These are phyloP conservation scores for Rhopalosiphum maidis DNA, from an alignment of 1,140 invertebrate species.

Conservation along the genomic window DNA sequence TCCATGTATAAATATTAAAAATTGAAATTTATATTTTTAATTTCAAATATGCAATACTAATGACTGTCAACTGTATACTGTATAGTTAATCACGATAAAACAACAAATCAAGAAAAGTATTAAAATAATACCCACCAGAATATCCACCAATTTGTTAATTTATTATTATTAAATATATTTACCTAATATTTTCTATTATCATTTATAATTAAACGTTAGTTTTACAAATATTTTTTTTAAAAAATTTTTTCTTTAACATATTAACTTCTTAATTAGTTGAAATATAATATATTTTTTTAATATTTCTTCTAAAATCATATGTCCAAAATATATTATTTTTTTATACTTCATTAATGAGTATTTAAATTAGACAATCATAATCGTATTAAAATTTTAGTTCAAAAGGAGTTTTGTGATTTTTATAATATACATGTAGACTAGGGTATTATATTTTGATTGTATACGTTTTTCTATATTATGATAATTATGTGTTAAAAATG, in stretches of 20 bases:
- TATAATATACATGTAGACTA: neutral
- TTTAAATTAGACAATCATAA: neutral
- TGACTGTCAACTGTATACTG: too few relatives aligned
- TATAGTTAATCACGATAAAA: too few relatives aligned
- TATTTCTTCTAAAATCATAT: neutral
- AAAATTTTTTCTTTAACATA: too few relatives aligned
- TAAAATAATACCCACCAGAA: too few relatives aligned
- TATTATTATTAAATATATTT: neutral
- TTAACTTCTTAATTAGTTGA: too few relatives aligned
- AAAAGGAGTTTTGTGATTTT: neutral
- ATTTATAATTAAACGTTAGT: neutral
- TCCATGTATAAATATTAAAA: neutral
- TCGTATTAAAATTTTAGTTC: neutral
- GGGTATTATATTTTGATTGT: neutral
- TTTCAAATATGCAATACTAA: too few relatives aligned
- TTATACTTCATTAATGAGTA: neutral
- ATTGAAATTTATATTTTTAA: neutral
- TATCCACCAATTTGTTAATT: neutral
- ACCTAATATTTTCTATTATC: neutral
- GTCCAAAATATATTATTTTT: neutral
- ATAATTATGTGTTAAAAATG: neutral
- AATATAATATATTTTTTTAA: neutral
- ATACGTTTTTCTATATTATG: neutral
- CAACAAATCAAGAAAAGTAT: too few relatives aligned
- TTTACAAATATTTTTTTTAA: neutral